Percentiles rank a stretch among this genome's conserved stretches.
Evolutionary conservation across 2,888 invertebrate genomes (phyloP).

Genomic region (Thysanoteuthis rhombus): DNA sequence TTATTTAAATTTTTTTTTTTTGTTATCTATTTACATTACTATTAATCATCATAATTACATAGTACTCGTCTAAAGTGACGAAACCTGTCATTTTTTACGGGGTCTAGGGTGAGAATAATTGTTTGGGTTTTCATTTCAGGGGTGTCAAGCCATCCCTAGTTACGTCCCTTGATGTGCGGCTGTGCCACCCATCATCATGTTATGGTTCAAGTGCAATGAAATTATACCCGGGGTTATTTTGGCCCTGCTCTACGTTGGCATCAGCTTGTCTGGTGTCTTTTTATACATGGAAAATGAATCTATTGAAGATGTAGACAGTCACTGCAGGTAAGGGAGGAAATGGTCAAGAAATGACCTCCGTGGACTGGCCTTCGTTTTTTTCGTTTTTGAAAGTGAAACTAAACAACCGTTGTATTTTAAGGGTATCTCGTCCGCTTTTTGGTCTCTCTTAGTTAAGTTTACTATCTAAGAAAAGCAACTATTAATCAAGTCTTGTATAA

Average conservation of each 20-base stretch:
- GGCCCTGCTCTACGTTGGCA: constrained; percentile 37
- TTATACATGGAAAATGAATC: constrained; percentile 18
- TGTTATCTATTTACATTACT: no score
- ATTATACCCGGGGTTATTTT: constrained; percentile 50
- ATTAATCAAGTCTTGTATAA: no score
- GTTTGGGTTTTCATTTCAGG: no score
- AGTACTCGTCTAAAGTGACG: no score
- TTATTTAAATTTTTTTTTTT: no score
- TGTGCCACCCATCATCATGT: not conserved
- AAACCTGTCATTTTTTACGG: no score
- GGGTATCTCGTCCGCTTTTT: no score
- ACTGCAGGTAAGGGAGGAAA: constrained; percentile 13
- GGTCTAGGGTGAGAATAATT: not conserved
- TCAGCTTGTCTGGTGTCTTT: constrained; percentile 13
- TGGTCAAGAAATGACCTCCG: not conserved
- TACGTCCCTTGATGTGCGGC: not conserved
- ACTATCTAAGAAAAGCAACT: no score
- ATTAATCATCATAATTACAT: no score
- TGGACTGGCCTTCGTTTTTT: no score
- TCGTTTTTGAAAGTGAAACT: not conserved
- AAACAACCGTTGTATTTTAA: no score
- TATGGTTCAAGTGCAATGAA: constrained; percentile 57
- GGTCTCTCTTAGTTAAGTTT: no score
- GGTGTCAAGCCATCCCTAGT: not conserved
- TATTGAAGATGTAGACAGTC: constrained; percentile 18